Base-by-base conservation (phyloP, 2,113 vertebrate genomes). In the Tragelaphus scriptus region DNA sequence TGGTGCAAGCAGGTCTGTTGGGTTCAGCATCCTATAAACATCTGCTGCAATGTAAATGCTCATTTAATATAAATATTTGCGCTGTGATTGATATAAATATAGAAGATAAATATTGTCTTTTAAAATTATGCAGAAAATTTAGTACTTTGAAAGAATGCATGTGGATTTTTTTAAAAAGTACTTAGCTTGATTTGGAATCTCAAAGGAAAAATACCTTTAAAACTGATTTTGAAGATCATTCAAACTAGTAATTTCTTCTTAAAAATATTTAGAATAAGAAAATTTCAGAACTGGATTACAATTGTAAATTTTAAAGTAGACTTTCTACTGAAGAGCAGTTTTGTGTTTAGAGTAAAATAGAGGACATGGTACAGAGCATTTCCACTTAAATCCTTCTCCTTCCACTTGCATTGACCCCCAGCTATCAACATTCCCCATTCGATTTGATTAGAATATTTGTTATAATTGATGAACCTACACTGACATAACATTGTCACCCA, bases 341-440 rank as follows among this genome's bases (percentile, higher is more conserved):
- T 79, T 61, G 32, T 16, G 47, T 44, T 79, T 47, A 32, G 14
- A 28, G 55, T 6, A n/a, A 90, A 63, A 44, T 6, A 30, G 53
- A 90, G 17, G 32, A 61, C 17, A 85, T 0, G 28, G 25, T 44
- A 28, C 26, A 19, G 16, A 86, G 21, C 5, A 26, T 63, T 49
- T 80, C 49, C 47, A 9, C 32, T 12, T 12, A 40, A 58, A 32
- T 23, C 25, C 19, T 40, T 6, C 44, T 59, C 6, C 10, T 2
- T 15, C 26, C 28, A 2, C 6, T 16, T 12, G 2, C 30, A 75
- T 4, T 19, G 82, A 30, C 2, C 51, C 25, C 40, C 17, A 17
- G 7, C 30, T 14, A 9, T 30, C 12, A 9, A 0, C 53, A 53
- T 15, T 19, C 40, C 25, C 13, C 32, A 2, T 3, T n/a, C 10